phyloP scores from a whole-genome alignment of 1,140 invertebrate genomes.

The Papilio dardanus region DNA sequence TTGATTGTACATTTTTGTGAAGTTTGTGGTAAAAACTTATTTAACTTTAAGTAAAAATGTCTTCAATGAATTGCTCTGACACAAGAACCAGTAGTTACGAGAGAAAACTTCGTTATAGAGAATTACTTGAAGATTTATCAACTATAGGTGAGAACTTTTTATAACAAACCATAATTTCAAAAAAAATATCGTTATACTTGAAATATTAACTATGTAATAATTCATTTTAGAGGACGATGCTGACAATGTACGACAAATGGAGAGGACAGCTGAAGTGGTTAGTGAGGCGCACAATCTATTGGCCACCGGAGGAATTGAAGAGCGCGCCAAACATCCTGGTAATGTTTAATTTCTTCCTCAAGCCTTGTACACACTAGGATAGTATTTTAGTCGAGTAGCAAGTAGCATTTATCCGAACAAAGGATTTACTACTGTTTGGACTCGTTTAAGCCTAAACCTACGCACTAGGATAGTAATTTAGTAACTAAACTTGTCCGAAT shows the following conservation, averaged over 20 bases:
- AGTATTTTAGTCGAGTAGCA: too few relatives aligned
- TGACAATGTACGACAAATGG: slow-evolving; percentile 17
- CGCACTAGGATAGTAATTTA: too few relatives aligned
- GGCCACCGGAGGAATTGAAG: slow-evolving; percentile 62
- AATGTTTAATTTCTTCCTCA: neutral
- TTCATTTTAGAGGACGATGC: neutral
- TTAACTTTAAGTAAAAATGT: neutral
- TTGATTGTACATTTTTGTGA: too few relatives aligned
- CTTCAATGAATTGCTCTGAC: slow-evolving; percentile 12
- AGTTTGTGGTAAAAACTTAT: neutral
- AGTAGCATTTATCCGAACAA: too few relatives aligned
- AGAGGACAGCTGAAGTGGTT: slow-evolving; percentile 1
- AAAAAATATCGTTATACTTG: too few relatives aligned
- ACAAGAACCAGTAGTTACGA: neutral
- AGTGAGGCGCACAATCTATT: slow-evolving; percentile 58
- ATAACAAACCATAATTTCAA: neutral
- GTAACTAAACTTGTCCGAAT: too few relatives aligned
- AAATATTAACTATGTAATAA: neutral
- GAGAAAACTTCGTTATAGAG: neutral
- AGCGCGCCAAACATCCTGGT: slow-evolving; percentile 72
- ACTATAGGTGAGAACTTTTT: neutral
- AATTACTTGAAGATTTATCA: slow-evolving; percentile 18
- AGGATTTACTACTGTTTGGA: too few relatives aligned
- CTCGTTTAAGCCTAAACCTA: too few relatives aligned
- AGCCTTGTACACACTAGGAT: too few relatives aligned